Base-by-base conservation (phyloP, 2,888 invertebrate species). In the Tolmerus cingulatus region DNA sequence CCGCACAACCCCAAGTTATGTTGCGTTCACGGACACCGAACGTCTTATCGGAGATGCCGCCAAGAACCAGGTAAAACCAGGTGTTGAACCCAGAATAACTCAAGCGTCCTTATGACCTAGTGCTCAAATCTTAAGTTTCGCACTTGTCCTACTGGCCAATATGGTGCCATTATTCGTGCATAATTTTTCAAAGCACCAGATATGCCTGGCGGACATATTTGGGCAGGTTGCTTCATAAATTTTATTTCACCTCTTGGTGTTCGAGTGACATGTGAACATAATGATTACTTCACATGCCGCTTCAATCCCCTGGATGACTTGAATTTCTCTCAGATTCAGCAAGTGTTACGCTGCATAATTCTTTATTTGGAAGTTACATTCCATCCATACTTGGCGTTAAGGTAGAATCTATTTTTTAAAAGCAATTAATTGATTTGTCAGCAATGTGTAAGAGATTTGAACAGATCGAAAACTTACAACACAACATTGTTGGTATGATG, bases 31-130 rank as follows among this genome's bases (percentile, higher is more conserved):
- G 34, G 97, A 97, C 90, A 95, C 95, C 4, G 97, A 97, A 92
- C 94, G 97, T 81, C 93, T 97, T 55, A 96, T 97, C 90, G 97
- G 97, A 74, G 97, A 97, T 93, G 96, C 97, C 23, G 97, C 97
- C 51, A 97, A 97, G 92, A 97, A 96, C 92, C 97, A 97, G 93
- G 96, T 96, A 12, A 66, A 66, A 27, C 8, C 19, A 66, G 27
- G 3, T 66, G 12, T 66, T 27, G 8, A 40, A 40, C 12, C 12
- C 9, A 40, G 40, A 40, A 12, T 40, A 40, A 12, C 2, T 40
- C 40, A 19, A 19, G 4, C n/a, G 46, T 51, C 46, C 46, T 51
- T 51, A 51, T 51, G 51, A 51, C 51, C 51, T 51, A 51, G 51
- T 23, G 12, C 12, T 19, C 66, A 66, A 66, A 19, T 12, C 9